A percentile compares a stretch with the other conserved stretches of the same genome.
Evolutionary conservation across 1,140 invertebrate species (phyloP).

Genomic region (Sarcophaga bullata): DNA sequence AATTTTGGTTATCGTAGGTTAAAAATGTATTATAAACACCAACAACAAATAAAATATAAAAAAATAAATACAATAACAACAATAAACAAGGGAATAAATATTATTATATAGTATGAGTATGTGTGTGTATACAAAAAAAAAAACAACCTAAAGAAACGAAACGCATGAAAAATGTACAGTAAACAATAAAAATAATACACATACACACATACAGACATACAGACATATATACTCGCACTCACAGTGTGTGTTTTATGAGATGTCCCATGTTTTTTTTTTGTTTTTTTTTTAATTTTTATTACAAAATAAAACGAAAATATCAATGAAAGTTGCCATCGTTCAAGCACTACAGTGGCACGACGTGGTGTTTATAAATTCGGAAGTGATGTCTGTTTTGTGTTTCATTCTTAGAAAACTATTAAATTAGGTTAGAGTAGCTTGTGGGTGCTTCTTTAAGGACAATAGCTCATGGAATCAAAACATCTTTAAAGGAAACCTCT

Average conservation of each 20-base stretch:
- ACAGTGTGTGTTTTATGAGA: neutral
- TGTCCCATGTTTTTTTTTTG: neutral
- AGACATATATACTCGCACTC: neutral
- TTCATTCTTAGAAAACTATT: no score
- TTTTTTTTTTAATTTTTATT: neutral
- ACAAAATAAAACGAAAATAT: neutral
- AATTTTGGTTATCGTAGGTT: slow-evolving; percentile 43
- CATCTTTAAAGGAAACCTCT: no score
- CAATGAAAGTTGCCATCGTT: neutral
- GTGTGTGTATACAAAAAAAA: no score
- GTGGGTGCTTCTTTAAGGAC: no score
- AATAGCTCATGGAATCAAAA: no score
- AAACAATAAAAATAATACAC: neutral
- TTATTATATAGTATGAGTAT: neutral
- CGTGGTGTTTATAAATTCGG: no score
- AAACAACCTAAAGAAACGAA: neutral
- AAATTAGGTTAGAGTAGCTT: no score
- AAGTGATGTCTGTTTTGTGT: no score
- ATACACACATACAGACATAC: neutral
- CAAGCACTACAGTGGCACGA: no score
- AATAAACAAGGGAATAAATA: slow-evolving; percentile 13
- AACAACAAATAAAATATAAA: slow-evolving; percentile 18
- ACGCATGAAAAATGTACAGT: slow-evolving; percentile 11
- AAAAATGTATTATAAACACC: slow-evolving; percentile 16
- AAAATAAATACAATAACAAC: slow-evolving; percentile 7